Percentiles rank a stretch among this genome's conserved stretches.
Evolutionary conservation across 1,140 invertebrate species (phyloP).

Genomic region (Trialeurodes vaporariorum): DNA sequence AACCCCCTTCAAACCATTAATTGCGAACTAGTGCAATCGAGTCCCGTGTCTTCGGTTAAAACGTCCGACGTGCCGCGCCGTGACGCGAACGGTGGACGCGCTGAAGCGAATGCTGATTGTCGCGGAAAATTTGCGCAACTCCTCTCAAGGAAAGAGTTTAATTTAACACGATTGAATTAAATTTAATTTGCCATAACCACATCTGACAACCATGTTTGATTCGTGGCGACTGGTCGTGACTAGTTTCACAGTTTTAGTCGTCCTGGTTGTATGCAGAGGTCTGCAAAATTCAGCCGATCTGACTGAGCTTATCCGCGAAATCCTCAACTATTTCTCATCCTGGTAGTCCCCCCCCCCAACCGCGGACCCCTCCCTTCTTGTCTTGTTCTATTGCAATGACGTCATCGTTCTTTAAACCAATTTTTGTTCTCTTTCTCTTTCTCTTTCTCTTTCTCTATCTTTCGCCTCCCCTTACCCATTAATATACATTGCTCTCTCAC

Average conservation of each 20-base stretch:
- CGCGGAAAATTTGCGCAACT: no score
- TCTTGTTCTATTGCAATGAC: no score
- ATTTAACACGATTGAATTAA: not conserved
- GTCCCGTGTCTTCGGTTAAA: not conserved
- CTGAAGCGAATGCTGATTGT: no score
- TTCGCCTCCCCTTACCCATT: no score
- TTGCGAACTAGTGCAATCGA: not conserved
- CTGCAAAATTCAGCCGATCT: not conserved
- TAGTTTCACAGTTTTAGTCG: not conserved
- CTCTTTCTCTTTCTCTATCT: no score
- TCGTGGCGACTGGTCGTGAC: not conserved
- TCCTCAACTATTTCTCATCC: not conserved
- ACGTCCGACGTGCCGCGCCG: not conserved
- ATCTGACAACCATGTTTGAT: not conserved
- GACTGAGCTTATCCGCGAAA: not conserved
- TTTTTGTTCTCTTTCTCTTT: no score
- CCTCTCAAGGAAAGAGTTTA: not conserved
- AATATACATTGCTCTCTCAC: no score
- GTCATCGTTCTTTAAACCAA: no score
- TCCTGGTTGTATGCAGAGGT: not conserved
- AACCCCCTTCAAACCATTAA: no score
- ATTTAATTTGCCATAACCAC: no score
- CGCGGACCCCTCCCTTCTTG: no score
- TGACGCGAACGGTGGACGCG: not conserved
- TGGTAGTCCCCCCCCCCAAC: no score